Conservation (phyloP, 2,797 vertebrate species). For the Heteromormyrus szaboi region DNA sequence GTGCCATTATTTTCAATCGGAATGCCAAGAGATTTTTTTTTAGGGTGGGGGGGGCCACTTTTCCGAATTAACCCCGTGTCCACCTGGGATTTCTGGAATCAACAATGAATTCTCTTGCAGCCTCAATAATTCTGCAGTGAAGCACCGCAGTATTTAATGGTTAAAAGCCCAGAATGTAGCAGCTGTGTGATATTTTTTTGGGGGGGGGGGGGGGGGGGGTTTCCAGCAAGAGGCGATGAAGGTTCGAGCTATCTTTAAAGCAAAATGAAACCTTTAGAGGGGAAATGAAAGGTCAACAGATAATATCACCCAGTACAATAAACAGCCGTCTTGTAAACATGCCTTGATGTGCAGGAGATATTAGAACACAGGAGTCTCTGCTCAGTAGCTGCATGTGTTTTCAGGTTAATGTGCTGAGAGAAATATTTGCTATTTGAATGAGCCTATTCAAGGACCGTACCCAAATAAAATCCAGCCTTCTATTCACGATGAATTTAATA, state of each 20-base stretch:
- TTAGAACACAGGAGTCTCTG: conserved; percentile 36
- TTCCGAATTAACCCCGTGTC: conserved; percentile 44
- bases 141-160: conserved; percentile 45
- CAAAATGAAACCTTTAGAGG: conserved; percentile 52
- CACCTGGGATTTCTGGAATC: conserved; percentile 52
- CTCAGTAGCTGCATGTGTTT: neutral
- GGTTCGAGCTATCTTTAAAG: conserved; percentile 32
- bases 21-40: conserved; percentile 41
- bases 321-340: conserved; percentile 60
- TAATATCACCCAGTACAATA: conserved; percentile 62
- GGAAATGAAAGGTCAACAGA: conserved; percentile 40
- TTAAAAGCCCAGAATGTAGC: conserved; percentile 28
- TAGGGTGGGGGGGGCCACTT: conserved; percentile 35
- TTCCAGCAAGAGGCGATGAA: conserved; percentile 47
- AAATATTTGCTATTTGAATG: neutral
- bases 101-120: conserved; percentile 59
- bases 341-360: conserved; percentile 48
- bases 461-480: neutral
- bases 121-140: conserved; percentile 57
- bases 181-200: conserved; percentile 46
- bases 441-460: neutral
- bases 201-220: neutral
- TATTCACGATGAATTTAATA: neutral
- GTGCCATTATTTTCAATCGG: conserved; percentile 52
- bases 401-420: neutral